Evolutionary conservation across 2,113 vertebrate genomes (phyloP).

Genomic region (Cairina moschata): DNA sequence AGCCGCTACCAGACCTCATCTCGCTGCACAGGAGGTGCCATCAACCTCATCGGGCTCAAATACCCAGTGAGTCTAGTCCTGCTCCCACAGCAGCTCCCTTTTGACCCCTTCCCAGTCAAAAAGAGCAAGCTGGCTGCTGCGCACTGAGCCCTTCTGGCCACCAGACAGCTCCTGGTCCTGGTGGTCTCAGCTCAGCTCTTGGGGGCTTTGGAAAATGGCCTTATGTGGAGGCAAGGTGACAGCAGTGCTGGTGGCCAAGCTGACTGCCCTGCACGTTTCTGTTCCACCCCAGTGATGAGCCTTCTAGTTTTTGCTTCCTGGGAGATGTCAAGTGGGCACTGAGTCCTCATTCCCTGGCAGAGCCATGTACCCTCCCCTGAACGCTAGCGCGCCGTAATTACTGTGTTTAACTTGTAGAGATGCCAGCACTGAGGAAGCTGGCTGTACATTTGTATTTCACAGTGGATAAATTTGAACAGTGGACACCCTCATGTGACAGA

Average conservation of each 20-base stretch:
- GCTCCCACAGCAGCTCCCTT: not conserved
- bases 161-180: not conserved
- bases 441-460: not conserved
- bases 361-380: not conserved
- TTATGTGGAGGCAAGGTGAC: rapidly evolving
- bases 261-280: not conserved
- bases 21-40: not conserved
- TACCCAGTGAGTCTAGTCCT: rapidly evolving
- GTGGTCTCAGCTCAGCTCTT: not conserved
- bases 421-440: not conserved
- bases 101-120: not conserved
- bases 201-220: not conserved
- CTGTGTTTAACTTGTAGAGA: not conserved
- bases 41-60: not conserved
- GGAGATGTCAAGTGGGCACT: not conserved
- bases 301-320: not conserved
- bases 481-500: not conserved
- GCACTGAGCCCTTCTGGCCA: not conserved
- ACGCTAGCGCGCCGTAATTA: not conserved
- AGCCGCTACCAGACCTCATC: not conserved
- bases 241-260: not conserved
- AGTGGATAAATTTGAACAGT: not conserved
- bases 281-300: not conserved
- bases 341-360: not conserved
- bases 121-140: not conserved